These are phyloP conservation scores for Lithobates sylvaticus DNA, from an alignment of 2,797 vertebrate genomes.

Conservation along the genomic window DNA sequence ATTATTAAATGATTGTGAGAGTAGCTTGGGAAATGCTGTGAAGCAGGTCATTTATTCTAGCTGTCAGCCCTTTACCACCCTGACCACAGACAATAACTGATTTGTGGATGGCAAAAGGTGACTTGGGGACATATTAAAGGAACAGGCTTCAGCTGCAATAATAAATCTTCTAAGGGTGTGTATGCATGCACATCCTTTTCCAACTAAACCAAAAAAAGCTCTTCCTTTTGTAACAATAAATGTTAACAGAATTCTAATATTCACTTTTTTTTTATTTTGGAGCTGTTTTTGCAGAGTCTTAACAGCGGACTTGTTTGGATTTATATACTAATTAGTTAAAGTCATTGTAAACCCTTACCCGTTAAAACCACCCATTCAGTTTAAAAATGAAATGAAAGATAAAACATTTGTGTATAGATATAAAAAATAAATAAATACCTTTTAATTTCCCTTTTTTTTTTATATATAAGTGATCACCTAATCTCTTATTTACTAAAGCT, in stretches of 20 bases:
- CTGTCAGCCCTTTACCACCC: slow-evolving; percentile 53
- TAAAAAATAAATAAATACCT: too few relatives aligned
- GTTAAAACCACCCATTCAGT: too few relatives aligned
- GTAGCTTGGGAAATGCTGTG: slow-evolving; percentile 39
- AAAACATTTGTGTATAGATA: too few relatives aligned
- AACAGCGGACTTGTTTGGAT: not conserved
- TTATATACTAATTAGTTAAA: too few relatives aligned
- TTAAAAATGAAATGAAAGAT: too few relatives aligned
- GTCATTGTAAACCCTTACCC: too few relatives aligned
- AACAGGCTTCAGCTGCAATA: slow-evolving; percentile 52
- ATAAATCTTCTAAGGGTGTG: slow-evolving; percentile 43
- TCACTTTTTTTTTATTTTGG: not conserved
- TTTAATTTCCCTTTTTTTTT: too few relatives aligned
- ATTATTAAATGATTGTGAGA: slow-evolving; percentile 47
- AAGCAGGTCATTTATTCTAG: slow-evolving; percentile 49
- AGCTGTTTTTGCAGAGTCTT: not conserved
- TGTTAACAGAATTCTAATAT: not conserved
- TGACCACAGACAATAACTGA: slow-evolving; percentile 55
- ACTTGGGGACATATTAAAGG: slow-evolving; percentile 52
- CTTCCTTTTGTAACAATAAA: not conserved
- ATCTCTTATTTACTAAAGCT: too few relatives aligned
- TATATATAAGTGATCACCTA: too few relatives aligned
- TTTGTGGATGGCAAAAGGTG: slow-evolving; percentile 58
- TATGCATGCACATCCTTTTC: slow-evolving; percentile 32
- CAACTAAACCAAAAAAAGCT: not conserved